Conservation (phyloP, 2,888 invertebrate species). For the Rutpela maculata region DNA sequence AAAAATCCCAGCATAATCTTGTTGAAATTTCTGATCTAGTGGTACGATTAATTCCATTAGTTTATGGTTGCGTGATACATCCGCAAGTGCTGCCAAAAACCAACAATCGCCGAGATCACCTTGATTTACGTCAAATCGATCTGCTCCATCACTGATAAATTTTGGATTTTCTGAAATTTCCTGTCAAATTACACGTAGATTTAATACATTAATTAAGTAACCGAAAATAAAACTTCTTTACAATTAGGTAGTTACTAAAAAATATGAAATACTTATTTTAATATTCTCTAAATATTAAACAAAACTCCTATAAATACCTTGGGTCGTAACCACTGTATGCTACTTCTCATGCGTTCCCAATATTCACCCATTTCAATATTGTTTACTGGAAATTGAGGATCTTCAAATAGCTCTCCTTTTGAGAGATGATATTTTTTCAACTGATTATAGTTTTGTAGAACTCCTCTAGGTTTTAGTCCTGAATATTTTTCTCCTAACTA, state of each 20-base stretch:
- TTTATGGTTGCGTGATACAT: conserved; percentile 88
- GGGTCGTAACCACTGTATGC: conserved; percentile 54
- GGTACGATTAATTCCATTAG: conserved; percentile 96
- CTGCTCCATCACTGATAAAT: conserved; percentile 93
- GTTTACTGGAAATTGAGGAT: conserved; percentile 88
- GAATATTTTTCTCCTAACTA: conserved; percentile 88
- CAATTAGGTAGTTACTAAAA: too few relatives aligned
- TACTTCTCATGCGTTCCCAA: conserved; percentile 20
- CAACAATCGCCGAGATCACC: conserved; percentile 98
- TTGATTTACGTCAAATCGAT: conserved; percentile 97
- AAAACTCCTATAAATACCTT: conserved; percentile 38
- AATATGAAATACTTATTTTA: too few relatives aligned
- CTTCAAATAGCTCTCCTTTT: conserved; percentile 88
- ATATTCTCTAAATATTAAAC: not conserved
- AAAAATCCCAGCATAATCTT: conserved; percentile 95
- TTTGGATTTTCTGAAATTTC: conserved; percentile 90
- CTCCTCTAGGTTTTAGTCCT: conserved; percentile 76
- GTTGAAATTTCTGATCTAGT: conserved; percentile 92
- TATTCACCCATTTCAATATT: conserved; percentile 46
- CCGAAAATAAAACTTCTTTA: too few relatives aligned
- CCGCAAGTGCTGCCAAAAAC: conserved; percentile 94
- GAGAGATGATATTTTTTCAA: conserved; percentile 82
- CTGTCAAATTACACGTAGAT: conserved; percentile 73
- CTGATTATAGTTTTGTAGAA: conserved; percentile 78
- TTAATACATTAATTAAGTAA: not conserved